Evolutionary conservation across 1,140 invertebrate species (phyloP).

Genomic region (Pseudomyrmex concolor): DNA sequence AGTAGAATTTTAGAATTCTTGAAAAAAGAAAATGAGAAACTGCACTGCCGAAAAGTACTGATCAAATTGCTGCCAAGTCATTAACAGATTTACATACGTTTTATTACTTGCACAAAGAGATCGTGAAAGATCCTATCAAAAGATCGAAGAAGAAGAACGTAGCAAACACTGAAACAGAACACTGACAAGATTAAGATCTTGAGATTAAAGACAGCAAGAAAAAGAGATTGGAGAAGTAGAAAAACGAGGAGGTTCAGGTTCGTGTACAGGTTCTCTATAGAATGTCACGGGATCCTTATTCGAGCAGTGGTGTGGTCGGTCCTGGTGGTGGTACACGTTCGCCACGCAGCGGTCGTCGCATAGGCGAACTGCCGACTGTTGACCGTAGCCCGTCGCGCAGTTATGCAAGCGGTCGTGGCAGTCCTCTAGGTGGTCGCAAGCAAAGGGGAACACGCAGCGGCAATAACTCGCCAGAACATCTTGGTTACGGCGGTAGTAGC

Average conservation of each 20-base stretch:
- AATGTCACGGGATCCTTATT: slow-evolving; percentile 91
- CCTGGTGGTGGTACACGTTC: slow-evolving; percentile 87
- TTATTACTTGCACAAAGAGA: slow-evolving; percentile 2
- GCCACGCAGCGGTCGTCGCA: slow-evolving; percentile 87
- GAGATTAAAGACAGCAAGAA: slow-evolving; percentile 82
- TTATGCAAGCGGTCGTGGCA: slow-evolving; percentile 88
- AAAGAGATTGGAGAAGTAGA: slow-evolving; percentile 60
- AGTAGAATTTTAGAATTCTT: not conserved
- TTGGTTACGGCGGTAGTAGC: slow-evolving; percentile 79
- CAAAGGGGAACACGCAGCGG: slow-evolving; percentile 85
- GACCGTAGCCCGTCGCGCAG: slow-evolving; percentile 92
- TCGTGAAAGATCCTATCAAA: not conserved
- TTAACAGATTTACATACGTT: not conserved
- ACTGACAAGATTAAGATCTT: slow-evolving; percentile 70
- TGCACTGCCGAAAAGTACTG: not conserved
- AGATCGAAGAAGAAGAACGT: not conserved
- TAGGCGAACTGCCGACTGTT: slow-evolving; percentile 91
- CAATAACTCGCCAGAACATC: slow-evolving; percentile 87
- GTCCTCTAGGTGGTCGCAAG: slow-evolving; percentile 86
- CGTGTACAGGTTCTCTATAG: slow-evolving; percentile 83
- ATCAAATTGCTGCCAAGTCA: not conserved
- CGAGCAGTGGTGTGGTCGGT: slow-evolving; percentile 85
- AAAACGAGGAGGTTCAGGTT: slow-evolving; percentile 81
- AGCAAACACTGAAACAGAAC: slow-evolving; percentile 47
- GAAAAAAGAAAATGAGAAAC: not conserved